These are phyloP conservation scores for Osmerus mordax DNA, from an alignment of 2,113 vertebrate species.

Conservation along the genomic window DNA sequence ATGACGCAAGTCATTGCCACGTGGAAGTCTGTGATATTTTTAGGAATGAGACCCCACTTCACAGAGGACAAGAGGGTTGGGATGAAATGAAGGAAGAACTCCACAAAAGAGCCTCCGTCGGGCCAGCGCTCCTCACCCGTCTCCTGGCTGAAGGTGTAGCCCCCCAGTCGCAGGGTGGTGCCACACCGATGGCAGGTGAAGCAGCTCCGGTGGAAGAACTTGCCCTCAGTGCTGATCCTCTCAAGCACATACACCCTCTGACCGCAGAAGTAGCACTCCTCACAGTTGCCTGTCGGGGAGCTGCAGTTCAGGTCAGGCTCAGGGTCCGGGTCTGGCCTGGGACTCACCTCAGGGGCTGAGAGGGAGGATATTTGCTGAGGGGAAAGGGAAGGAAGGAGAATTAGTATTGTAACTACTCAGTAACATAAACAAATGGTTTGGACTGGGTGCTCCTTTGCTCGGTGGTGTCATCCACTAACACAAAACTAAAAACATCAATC, in stretches of 20 bases:
- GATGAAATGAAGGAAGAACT: neutral
- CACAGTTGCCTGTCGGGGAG: slow-evolving; percentile 51
- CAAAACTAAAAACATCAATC: neutral
- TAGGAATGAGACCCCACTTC: neutral
- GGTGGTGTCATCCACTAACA: no score
- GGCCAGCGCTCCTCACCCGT: slow-evolving; percentile 70
- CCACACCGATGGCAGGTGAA: slow-evolving; percentile 81
- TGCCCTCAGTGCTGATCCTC: slow-evolving; percentile 82
- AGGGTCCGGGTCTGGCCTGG: neutral
- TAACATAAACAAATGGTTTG: neutral
- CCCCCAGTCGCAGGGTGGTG: slow-evolving; percentile 80
- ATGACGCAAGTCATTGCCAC: no score
- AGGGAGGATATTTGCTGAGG: slow-evolving; percentile 23
- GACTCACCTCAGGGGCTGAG: slow-evolving; percentile 31
- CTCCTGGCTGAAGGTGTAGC: slow-evolving; percentile 73
- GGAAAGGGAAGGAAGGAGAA: neutral
- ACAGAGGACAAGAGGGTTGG: neutral
- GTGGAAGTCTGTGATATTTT: no score
- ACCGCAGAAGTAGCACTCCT: slow-evolving; percentile 84
- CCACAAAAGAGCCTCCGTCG: neutral
- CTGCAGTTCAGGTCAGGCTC: neutral
- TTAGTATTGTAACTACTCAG: neutral
- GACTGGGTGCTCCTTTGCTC: neutral
- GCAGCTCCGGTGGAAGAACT: slow-evolving; percentile 91
- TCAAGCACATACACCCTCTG: slow-evolving; percentile 84